phyloP scores from a whole-genome alignment of 1,140 invertebrate species.

The Bombus confusus region DNA sequence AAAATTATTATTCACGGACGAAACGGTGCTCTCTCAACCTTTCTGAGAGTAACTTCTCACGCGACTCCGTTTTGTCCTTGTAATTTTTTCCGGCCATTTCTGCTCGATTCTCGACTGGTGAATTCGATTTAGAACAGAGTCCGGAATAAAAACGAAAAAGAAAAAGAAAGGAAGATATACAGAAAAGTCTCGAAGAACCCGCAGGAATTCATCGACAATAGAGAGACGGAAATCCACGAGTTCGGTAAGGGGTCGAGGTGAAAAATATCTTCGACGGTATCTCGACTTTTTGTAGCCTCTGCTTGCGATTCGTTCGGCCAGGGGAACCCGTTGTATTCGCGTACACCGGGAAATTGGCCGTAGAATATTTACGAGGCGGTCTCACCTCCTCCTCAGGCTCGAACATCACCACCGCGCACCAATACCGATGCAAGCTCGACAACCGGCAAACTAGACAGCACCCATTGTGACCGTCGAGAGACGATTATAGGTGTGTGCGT shows the following conservation, averaged over 20 bases:
- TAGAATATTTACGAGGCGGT: constrained; percentile 70
- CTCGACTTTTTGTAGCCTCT: constrained; percentile 13
- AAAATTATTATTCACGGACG: constrained; percentile 12
- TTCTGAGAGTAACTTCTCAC: background rate
- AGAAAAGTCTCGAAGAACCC: background rate
- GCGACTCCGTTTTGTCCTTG: background rate
- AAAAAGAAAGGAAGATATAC: background rate
- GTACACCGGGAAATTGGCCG: constrained; percentile 62
- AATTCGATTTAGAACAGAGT: constrained; percentile 15
- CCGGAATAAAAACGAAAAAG: background rate
- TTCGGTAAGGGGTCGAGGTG: constrained; percentile 30
- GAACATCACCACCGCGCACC: constrained; percentile 28
- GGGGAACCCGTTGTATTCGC: constrained; percentile 44
- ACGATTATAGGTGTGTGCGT: constrained; percentile 27
- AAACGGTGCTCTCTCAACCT: background rate
- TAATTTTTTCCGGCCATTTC: background rate
- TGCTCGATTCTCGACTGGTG: background rate
- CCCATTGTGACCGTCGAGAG: constrained; percentile 38
- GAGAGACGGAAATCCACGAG: constrained; percentile 43
- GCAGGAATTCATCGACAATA: constrained; percentile 43
- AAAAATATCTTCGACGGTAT: constrained; percentile 38
- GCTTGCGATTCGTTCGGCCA: constrained; percentile 45
- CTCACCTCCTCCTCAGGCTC: constrained; percentile 25
- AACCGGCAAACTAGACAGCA: background rate
- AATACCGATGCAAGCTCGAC: background rate